Percentiles rank a stretch among this genome's conserved stretches.
Evolutionary conservation across 1,140 invertebrate genomes (phyloP).

Genomic region (Wiebesia pumilae): DNA sequence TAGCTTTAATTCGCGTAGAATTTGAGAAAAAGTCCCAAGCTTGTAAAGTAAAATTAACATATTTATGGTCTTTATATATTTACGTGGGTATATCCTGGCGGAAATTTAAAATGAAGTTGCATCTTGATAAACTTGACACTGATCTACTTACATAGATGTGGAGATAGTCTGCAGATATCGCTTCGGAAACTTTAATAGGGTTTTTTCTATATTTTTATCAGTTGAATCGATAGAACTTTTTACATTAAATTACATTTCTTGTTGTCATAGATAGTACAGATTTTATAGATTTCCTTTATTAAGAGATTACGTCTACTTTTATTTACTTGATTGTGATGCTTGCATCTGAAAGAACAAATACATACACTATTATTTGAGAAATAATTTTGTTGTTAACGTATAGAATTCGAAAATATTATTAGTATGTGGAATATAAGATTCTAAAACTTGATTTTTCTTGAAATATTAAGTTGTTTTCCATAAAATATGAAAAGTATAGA

Average conservation of each 20-base stretch:
- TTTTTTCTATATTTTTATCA: background rate
- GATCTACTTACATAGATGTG: background rate
- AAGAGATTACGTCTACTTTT: background rate
- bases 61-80: background rate
- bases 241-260: background rate
- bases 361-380: too few species aligned
- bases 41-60: background rate
- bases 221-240: background rate
- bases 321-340: too few species aligned
- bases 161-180: background rate
- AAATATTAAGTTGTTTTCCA: too few species aligned
- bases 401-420: too few species aligned
- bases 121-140: slow-evolving; percentile 5
- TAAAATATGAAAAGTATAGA: too few species aligned
- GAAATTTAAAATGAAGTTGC: background rate
- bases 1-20: background rate
- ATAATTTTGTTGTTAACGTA: too few species aligned
- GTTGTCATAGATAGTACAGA: background rate
- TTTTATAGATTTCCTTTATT: background rate
- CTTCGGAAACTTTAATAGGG: background rate
- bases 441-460: too few species aligned
- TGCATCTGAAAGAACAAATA: too few species aligned
- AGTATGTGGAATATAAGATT: too few species aligned
- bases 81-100: background rate
- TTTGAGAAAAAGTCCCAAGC: background rate